Conservation (phyloP, 2,113 vertebrate species). For the Cettia cetti region DNA sequence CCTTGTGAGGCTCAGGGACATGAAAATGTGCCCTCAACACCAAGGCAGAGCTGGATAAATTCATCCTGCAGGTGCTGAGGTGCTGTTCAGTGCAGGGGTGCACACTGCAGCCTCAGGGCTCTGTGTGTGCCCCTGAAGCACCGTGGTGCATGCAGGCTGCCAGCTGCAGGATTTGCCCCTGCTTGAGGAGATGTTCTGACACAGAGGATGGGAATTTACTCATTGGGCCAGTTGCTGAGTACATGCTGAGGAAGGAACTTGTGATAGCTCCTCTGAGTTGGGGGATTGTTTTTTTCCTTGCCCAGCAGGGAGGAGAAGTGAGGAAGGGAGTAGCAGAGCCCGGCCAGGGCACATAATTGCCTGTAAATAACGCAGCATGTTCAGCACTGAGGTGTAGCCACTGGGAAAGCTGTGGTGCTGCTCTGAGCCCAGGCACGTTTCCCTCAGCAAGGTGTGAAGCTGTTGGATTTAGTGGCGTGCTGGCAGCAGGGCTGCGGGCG, state of each 20-base stretch:
- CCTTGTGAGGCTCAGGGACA: background rate
- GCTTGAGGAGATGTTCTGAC: background rate
- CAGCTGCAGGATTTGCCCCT: background rate
- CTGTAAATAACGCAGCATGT: background rate
- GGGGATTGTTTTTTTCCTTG: rapidly evolving
- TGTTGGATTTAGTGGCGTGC: background rate
- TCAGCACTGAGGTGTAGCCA: background rate
- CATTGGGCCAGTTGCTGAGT: background rate
- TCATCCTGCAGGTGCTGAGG: background rate
- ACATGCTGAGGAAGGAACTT: background rate
- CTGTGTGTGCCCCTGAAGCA: background rate
- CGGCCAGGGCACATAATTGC: background rate
- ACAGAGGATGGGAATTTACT: background rate
- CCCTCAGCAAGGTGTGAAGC: rapidly evolving
- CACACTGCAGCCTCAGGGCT: background rate
- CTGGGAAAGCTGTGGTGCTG: background rate
- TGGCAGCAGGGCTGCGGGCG: background rate
- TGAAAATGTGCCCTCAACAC: background rate
- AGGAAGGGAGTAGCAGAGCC: background rate
- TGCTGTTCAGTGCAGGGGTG: background rate
- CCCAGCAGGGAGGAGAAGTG: background rate
- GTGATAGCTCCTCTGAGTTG: background rate
- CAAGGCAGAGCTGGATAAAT: background rate
- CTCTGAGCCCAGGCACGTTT: background rate
- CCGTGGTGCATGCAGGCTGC: background rate